Percentiles rank a stretch among this genome's conserved stretches.
phyloP scores from a whole-genome alignment of 2,888 invertebrate species.

The Drosophila borborema region DNA sequence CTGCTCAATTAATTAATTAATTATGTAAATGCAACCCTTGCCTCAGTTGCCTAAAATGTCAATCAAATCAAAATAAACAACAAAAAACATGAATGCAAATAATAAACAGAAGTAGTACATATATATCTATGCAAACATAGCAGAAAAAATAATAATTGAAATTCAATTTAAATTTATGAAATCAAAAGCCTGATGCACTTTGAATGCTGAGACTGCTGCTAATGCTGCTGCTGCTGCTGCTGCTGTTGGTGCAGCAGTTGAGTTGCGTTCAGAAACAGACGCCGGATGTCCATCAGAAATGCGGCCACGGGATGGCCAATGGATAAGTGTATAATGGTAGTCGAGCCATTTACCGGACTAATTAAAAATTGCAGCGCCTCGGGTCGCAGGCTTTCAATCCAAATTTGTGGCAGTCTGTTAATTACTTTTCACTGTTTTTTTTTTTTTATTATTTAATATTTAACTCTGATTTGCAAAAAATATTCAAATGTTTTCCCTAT shows the following conservation, averaged over 20 bases:
- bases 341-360: constrained; percentile 48
- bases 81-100: constrained; percentile 51
- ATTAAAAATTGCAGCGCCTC: constrained; percentile 67
- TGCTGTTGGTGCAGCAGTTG: constrained; percentile 11
- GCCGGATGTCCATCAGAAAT: constrained; percentile 72
- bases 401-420: constrained; percentile 66
- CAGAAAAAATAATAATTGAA: constrained; percentile 21
- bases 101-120: constrained; percentile 19
- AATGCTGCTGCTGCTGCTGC: constrained; percentile 7
- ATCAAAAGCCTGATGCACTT: constrained; percentile 52
- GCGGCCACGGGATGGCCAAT: constrained; percentile 63
- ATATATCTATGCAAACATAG: constrained; percentile 38
- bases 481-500: constrained; percentile 8
- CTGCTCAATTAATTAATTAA: constrained; percentile 28
- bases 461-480: background rate
- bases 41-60: constrained; percentile 46
- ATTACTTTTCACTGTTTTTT: constrained; percentile 42
- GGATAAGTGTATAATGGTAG: constrained; percentile 26
- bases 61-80: constrained; percentile 57
- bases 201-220: constrained; percentile 33
- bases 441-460: constrained; percentile 10
- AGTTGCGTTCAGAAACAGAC: constrained; percentile 66
- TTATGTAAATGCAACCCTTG: constrained; percentile 63
- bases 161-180: constrained; percentile 64
- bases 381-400: constrained; percentile 67